Evolutionary conservation across 2,888 invertebrate genomes (phyloP).

Genomic region (Leistus spinibarbis): DNA sequence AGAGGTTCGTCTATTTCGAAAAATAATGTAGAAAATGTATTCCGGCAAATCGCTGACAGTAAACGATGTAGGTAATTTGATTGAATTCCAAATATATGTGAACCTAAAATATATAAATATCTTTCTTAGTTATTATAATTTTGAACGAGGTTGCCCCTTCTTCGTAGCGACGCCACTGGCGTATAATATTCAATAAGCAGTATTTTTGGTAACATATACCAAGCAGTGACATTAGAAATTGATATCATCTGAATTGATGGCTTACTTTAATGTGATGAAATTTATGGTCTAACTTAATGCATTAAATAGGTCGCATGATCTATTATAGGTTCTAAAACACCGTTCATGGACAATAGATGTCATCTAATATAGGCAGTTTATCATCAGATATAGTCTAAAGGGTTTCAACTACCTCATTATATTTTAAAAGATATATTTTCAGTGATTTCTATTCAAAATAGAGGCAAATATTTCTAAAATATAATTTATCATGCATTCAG

Average conservation of each 20-base stretch:
- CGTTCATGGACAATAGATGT: slow-evolving; percentile 18
- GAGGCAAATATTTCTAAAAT: not conserved
- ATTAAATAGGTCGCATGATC: slow-evolving; percentile 30
- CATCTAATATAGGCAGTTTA: not conserved
- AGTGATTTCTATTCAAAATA: not conserved
- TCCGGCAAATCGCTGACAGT: no score
- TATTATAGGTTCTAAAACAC: slow-evolving; percentile 26
- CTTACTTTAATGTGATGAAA: slow-evolving; percentile 1
- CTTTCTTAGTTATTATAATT: no score
- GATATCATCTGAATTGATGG: slow-evolving; percentile 1
- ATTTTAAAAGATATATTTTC: no score
- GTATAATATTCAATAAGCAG: not conserved
- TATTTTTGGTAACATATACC: not conserved
- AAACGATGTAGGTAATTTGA: no score
- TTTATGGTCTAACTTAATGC: slow-evolving; percentile 31
- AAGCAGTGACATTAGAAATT: not conserved
- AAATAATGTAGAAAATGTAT: no score
- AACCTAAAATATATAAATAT: no score
- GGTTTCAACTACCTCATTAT: not conserved
- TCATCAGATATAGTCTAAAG: not conserved
- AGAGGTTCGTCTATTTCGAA: no score
- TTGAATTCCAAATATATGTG: no score
- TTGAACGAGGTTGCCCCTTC: no score
- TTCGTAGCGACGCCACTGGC: not conserved
- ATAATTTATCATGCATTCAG: no score